phyloP scores from a whole-genome alignment of 2,888 invertebrate species.

The Galerucella calmariensis region DNA sequence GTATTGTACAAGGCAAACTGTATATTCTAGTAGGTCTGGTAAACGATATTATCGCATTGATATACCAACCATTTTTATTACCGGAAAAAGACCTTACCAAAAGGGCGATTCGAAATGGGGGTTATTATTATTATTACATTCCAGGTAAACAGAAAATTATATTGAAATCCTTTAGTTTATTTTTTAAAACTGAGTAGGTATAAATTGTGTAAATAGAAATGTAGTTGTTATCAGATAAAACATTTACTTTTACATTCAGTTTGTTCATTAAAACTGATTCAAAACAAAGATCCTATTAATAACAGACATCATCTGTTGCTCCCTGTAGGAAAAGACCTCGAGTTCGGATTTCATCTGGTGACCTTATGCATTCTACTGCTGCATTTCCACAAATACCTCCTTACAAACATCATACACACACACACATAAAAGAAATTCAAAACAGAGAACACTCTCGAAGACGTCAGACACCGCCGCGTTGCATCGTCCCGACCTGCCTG shows the following conservation, averaged over 20 bases:
- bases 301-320: background rate
- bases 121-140: too few relatives aligned
- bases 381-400: constrained; percentile 22
- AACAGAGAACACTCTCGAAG: constrained; percentile 15
- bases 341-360: constrained; percentile 21
- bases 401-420: constrained; percentile 10
- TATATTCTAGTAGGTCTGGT: too few relatives aligned
- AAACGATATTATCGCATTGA: too few relatives aligned
- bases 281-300: constrained; percentile 1
- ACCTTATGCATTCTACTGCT: constrained; percentile 12
- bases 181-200: too few relatives aligned
- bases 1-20: too few relatives aligned
- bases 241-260: background rate
- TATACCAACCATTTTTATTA: too few relatives aligned
- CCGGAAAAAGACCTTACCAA: too few relatives aligned
- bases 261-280: background rate
- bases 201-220: too few relatives aligned
- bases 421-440: background rate
- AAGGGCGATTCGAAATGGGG: too few relatives aligned
- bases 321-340: constrained; percentile 13
- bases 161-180: too few relatives aligned
- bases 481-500: constrained; percentile 20
- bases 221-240: background rate
- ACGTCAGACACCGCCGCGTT: constrained; percentile 24
- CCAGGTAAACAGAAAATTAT: too few relatives aligned